These are phyloP conservation scores for Gortyna flavago DNA, from an alignment of 2,888 invertebrate genomes.

Conservation along the genomic window DNA sequence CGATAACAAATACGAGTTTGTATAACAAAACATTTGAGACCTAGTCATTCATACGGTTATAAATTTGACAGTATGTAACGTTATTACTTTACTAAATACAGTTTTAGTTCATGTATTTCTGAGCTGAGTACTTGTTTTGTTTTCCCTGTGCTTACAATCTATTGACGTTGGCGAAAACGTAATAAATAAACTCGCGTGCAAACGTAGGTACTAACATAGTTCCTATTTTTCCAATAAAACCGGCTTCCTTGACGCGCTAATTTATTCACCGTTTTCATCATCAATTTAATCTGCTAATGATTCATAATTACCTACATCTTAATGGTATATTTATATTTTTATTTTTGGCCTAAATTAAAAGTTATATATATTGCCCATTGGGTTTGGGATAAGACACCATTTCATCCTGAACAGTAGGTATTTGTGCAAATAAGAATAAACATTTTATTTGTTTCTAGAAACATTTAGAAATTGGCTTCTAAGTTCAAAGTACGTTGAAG, in stretches of 20 bases:
- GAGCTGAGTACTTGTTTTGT: neutral
- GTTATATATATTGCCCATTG: neutral
- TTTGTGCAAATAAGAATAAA: neutral
- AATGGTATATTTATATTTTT: neutral
- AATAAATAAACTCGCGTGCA: neutral
- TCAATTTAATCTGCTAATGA: constrained; percentile 17
- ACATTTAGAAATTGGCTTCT: neutral
- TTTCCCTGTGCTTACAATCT: neutral
- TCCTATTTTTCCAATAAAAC: constrained; percentile 14
- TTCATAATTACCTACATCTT: constrained; percentile 8
- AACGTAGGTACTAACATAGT: neutral
- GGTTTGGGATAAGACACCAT: neutral
- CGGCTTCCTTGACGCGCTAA: neutral
- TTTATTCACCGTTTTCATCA: constrained; percentile 18
- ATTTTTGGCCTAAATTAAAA: constrained; percentile 6
- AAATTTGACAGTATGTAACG: neutral
- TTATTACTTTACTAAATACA: neutral
- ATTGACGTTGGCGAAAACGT: neutral
- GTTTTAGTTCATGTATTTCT: neutral
- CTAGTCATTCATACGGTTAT: neutral
- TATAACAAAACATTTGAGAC: neutral
- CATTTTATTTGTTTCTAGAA: neutral
- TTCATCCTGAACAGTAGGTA: neutral
- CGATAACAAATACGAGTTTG: constrained; percentile 10
- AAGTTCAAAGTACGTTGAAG: neutral